A percentile compares a stretch with the other conserved stretches of the same genome.
phyloP scores from a whole-genome alignment of 2,888 invertebrate genomes.

The Ophion ventricosus region DNA sequence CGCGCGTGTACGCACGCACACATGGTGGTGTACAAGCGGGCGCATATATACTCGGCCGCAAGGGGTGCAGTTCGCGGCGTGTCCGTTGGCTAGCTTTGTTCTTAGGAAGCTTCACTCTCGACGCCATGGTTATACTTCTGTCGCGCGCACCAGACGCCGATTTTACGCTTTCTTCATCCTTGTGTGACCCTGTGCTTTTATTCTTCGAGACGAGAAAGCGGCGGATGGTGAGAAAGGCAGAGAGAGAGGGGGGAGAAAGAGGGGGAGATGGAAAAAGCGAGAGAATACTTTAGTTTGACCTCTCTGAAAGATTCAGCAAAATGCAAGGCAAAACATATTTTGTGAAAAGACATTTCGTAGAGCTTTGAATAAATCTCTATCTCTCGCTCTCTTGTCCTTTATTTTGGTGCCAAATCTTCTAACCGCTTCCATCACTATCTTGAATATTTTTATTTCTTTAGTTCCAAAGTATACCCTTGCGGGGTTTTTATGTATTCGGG shows the following conservation, averaged over 20 bases:
- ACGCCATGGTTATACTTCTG: conserved; percentile 2
- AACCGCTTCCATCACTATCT: conserved; percentile 45
- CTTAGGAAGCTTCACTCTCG: conserved; percentile 64
- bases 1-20: conserved; percentile 60
- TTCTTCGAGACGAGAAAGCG: background rate
- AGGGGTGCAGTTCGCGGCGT: conserved; percentile 13
- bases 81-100: conserved; percentile 68
- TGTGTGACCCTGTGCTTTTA: background rate
- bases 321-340: conserved; percentile 32
- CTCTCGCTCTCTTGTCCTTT: background rate
- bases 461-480: too few relatives aligned
- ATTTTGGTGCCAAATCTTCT: conserved; percentile 48
- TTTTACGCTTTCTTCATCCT: conserved; percentile 18
- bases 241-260: background rate
- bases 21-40: background rate
- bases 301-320: conserved; percentile 6
- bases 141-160: background rate
- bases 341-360: conserved; percentile 13
- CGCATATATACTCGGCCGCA: conserved; percentile 7
- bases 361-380: conserved; percentile 44
- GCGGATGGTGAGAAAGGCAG: too few relatives aligned
- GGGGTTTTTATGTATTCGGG: too few relatives aligned
- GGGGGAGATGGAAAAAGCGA: background rate
- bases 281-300: conserved; percentile 27
- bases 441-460: background rate